Percentiles rank a stretch among this genome's conserved stretches.
Evolutionary conservation across 1,140 invertebrate species (phyloP).

Genomic region (Eumaeus atala): DNA sequence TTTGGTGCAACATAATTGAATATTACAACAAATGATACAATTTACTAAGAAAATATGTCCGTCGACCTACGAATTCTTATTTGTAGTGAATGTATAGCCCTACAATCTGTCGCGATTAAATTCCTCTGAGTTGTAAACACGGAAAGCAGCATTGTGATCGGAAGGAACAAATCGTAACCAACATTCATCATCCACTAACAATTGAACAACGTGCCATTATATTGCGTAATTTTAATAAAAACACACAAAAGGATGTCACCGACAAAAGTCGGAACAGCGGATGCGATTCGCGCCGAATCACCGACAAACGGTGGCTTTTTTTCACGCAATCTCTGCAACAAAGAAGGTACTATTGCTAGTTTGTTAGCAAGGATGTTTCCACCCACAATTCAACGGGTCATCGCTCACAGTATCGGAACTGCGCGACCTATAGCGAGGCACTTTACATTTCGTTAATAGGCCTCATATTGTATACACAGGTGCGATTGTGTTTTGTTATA

Average conservation of each 20-base stretch:
- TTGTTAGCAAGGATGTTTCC: slow-evolving; percentile 67
- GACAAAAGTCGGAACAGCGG: slow-evolving; percentile 71
- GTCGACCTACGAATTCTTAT: no score
- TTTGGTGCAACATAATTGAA: no score
- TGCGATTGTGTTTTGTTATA: slow-evolving; percentile 27
- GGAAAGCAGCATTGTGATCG: slow-evolving; percentile 27
- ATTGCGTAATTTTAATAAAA: slow-evolving; percentile 71
- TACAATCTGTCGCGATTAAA: no score
- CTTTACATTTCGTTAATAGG: slow-evolving; percentile 27
- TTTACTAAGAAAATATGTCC: no score
- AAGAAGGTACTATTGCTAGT: slow-evolving; percentile 36
- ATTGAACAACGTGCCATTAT: slow-evolving; percentile 68
- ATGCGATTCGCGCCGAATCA: slow-evolving; percentile 67
- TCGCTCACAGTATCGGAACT: slow-evolving; percentile 65
- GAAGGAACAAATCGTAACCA: slow-evolving; percentile 44
- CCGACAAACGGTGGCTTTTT: slow-evolving; percentile 51
- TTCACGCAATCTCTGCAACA: slow-evolving; percentile 55
- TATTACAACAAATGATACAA: no score
- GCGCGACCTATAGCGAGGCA: slow-evolving; percentile 20
- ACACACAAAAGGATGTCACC: slow-evolving; percentile 51
- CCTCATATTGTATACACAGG: slow-evolving; percentile 51
- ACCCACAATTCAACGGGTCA: slow-evolving; percentile 62
- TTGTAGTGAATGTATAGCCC: no score
- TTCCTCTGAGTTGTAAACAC: no score
- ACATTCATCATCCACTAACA: slow-evolving; percentile 65